A percentile compares a stretch with the other conserved stretches of the same genome.
These are phyloP conservation scores for Podiceps cristatus DNA, from an alignment of 2,113 vertebrate genomes.

Conservation along the genomic window DNA sequence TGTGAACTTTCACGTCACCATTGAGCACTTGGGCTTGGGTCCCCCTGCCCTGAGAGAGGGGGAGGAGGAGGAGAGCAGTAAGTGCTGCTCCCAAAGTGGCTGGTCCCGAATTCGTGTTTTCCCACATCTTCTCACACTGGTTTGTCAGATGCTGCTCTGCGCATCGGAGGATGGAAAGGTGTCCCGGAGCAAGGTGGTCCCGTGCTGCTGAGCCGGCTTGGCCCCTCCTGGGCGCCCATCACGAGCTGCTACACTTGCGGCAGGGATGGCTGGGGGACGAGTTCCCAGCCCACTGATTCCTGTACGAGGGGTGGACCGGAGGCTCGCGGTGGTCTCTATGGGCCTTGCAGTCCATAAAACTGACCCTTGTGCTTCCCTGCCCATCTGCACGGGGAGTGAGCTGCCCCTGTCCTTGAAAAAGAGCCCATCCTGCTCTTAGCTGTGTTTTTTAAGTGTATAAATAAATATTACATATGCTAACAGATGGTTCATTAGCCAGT, in stretches of 20 bases:
- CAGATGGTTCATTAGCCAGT: slow-evolving; percentile 78
- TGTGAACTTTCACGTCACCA: not conserved
- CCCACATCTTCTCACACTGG: rapidly evolving
- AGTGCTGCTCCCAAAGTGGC: not conserved
- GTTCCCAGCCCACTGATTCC: not conserved
- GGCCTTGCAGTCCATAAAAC: not conserved
- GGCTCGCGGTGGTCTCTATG: not conserved
- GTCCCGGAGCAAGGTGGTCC: not conserved
- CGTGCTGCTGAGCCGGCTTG: not conserved
- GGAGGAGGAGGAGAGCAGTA: rapidly evolving
- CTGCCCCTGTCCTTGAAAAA: slow-evolving; percentile 1
- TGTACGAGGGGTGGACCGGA: not conserved
- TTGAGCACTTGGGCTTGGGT: not conserved
- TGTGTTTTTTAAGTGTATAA: slow-evolving; percentile 12
- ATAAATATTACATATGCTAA: slow-evolving; percentile 78
- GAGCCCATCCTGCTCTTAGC: not conserved
- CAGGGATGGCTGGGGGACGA: not conserved
- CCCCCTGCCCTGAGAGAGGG: rapidly evolving
- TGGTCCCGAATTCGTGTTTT: rapidly evolving
- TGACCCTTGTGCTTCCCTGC: not conserved
- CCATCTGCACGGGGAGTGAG: not conserved
- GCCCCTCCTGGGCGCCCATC: not conserved
- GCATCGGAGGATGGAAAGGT: not conserved
- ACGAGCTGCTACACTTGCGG: not conserved
- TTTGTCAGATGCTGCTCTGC: rapidly evolving